These are phyloP conservation scores for Lycaena phlaeas DNA, from an alignment of 2,888 invertebrate genomes.

Conservation along the genomic window DNA sequence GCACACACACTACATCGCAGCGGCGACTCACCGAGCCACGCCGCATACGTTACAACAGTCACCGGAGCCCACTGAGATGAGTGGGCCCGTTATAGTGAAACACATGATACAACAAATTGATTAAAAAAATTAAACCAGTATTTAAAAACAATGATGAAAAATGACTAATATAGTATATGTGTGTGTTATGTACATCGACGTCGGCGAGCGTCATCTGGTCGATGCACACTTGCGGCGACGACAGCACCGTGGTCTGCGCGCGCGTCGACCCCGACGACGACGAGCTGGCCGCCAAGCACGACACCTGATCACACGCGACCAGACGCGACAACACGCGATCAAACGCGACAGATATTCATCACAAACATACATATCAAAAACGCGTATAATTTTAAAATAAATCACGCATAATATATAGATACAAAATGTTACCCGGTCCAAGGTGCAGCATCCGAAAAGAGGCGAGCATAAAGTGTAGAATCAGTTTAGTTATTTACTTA, in stretches of 20 bases:
- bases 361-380: no score
- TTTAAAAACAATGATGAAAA: no score
- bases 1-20: slow-evolving; percentile 8
- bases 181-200: slow-evolving; percentile 82
- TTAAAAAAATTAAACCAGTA: no score
- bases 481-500: background rate
- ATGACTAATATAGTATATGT: no score
- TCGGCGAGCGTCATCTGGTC: slow-evolving; percentile 82
- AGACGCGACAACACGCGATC: slow-evolving; percentile 50
- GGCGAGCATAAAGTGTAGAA: slow-evolving; percentile 23
- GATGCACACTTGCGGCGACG: slow-evolving; percentile 83
- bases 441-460: slow-evolving; percentile 38
- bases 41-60: no score
- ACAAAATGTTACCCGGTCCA: slow-evolving; percentile 39
- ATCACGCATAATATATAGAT: background rate
- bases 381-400: no score
- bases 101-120: no score
- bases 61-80: no score
- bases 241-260: slow-evolving; percentile 64
- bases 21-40: no score
- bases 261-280: slow-evolving; percentile 19
- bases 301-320: slow-evolving; percentile 19
- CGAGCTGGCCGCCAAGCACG: slow-evolving; percentile 50
- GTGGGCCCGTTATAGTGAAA: no score
- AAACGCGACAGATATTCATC: no score